These are phyloP conservation scores for Selene dorsalis DNA, from an alignment of 2,797 vertebrate genomes.

Conservation along the genomic window DNA sequence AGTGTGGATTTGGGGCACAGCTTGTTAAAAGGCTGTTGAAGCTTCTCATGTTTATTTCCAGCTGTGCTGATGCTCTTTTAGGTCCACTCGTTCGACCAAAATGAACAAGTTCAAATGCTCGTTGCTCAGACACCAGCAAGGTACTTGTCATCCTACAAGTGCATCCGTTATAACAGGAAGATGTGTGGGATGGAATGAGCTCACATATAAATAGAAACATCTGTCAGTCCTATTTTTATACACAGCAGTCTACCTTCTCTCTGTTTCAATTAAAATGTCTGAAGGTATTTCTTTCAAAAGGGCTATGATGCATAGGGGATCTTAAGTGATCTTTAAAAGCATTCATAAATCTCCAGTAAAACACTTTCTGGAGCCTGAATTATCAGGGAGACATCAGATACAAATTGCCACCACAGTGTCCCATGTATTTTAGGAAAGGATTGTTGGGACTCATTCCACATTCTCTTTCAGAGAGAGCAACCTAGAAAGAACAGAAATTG, in stretches of 20 bases:
- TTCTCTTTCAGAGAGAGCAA: conserved; percentile 18
- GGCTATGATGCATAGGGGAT: neutral
- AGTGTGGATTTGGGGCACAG: neutral
- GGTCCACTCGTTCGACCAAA: neutral
- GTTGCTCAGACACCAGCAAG: neutral
- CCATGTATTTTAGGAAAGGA: conserved; percentile 21
- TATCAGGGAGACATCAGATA: conserved; percentile 1
- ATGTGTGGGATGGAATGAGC: conserved; percentile 25
- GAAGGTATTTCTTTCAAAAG: neutral
- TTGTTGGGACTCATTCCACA: conserved; percentile 8
- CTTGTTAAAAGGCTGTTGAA: conserved; percentile 4
- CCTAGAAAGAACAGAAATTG: conserved; percentile 19
- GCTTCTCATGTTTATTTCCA: conserved; percentile 21
- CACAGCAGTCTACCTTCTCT: neutral
- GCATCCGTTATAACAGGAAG: neutral
- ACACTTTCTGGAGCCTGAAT: conserved; percentile 11
- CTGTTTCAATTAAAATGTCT: conserved; percentile 10
- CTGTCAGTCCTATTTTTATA: conserved; percentile 27
- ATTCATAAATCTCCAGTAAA: conserved; percentile 1
- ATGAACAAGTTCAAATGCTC: neutral
- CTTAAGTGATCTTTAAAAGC: conserved; percentile 9
- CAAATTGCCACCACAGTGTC: neutral
- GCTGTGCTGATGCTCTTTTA: conserved; percentile 13
- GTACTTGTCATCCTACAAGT: conserved; percentile 11
- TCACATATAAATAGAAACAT: conserved; percentile 18